A percentile compares a stretch with the other conserved stretches of the same genome.
These are phyloP conservation scores for Zaprionus obscuricornis DNA, from an alignment of 2,888 invertebrate genomes.

Conservation along the genomic window DNA sequence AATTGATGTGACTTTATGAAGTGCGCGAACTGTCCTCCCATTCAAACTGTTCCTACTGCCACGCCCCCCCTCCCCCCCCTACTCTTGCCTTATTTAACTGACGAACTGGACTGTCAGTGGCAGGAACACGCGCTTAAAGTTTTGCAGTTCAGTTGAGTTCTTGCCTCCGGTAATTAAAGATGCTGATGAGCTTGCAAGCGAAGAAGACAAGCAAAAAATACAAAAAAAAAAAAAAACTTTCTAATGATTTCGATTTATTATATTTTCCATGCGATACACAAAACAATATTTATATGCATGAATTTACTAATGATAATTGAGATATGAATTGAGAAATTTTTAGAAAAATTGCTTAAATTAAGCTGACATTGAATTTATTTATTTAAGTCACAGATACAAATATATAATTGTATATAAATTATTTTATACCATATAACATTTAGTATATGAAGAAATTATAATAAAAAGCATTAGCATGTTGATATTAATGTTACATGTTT, in stretches of 20 bases:
- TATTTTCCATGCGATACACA: too few species aligned
- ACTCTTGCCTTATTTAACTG: constrained; percentile 13
- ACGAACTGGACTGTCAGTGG: constrained; percentile 58
- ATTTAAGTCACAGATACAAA: constrained; percentile 22
- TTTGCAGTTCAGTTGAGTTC: constrained; percentile 22
- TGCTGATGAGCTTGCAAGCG: constrained; percentile 35
- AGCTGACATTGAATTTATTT: too few species aligned
- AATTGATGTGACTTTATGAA: constrained; percentile 80
- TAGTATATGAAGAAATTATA: constrained; percentile 19
- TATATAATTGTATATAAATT: too few species aligned
- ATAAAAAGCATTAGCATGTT: too few species aligned
- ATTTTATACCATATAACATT: constrained; percentile 53
- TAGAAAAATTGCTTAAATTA: too few species aligned
- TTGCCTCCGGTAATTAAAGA: constrained; percentile 57
- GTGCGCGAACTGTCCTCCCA: constrained; percentile 62
- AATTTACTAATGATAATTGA: too few species aligned
- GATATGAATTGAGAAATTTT: too few species aligned
- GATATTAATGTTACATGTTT: too few species aligned
- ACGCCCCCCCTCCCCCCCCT: not conserved
- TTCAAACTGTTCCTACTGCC: constrained; percentile 14
- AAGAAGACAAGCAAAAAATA: constrained; percentile 50
- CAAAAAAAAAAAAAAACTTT: not conserved
- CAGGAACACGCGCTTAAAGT: constrained; percentile 54
- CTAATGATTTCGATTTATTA: constrained; percentile 9
- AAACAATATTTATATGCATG: too few species aligned